Conservation (phyloP, 2,888 invertebrate species). For the Lumbricus terrestris region DNA sequence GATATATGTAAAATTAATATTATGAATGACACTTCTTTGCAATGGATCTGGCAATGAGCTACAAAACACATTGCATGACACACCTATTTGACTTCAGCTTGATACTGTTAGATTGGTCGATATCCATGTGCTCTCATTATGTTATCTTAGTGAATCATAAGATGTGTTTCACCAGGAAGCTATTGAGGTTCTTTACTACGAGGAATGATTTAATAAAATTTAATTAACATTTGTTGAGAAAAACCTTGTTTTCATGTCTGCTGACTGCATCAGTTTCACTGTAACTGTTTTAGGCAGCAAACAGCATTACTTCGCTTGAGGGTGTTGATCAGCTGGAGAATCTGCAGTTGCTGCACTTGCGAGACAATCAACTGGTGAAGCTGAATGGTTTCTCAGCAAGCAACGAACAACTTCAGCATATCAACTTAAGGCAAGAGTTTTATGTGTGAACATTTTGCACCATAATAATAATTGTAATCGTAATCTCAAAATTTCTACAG, state of each 20-base stretch:
- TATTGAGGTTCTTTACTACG: neutral
- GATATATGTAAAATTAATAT: neutral
- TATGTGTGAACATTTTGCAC: too few species aligned
- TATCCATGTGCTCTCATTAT: neutral
- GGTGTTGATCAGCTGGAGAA: conserved; percentile 51
- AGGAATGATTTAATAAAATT: neutral
- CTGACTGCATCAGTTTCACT: conserved; percentile 44
- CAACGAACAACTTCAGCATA: conserved; percentile 53
- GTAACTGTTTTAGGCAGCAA: conserved; percentile 49
- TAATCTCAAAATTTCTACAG: too few species aligned
- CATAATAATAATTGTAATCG: too few species aligned
- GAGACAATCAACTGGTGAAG: conserved; percentile 55
- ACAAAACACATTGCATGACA: neutral
- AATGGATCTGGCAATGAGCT: neutral
- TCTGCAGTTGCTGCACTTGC: conserved; percentile 55
- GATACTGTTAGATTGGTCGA: neutral
- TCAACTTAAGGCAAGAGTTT: conserved; percentile 55
- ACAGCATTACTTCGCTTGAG: conserved; percentile 53
- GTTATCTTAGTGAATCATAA: neutral
- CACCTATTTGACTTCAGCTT: too few species aligned
- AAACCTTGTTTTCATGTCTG: neutral
- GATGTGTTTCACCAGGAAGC: neutral
- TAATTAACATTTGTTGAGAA: neutral
- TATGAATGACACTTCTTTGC: neutral
- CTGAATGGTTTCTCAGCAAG: conserved; percentile 56